phyloP scores from a whole-genome alignment of 1,140 invertebrate genomes.

The Papilio aristodemus region DNA sequence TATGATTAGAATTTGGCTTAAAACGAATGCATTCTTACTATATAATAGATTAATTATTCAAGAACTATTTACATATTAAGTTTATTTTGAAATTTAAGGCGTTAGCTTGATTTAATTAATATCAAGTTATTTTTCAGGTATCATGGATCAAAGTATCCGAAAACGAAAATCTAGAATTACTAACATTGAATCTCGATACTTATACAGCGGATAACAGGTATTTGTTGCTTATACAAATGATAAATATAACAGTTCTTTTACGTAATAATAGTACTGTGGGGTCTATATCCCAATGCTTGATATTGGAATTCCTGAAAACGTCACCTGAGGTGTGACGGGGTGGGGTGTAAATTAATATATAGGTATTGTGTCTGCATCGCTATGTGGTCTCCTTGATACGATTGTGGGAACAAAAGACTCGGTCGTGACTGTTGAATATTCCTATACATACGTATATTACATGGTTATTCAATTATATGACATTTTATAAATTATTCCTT shows the following conservation, averaged over 20 bases:
- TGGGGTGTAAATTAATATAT: constrained; percentile 30
- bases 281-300: constrained; percentile 14
- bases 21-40: too few relatives aligned
- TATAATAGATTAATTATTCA: too few relatives aligned
- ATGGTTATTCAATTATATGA: background rate
- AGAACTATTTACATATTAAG: too few relatives aligned
- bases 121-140: constrained; percentile 77
- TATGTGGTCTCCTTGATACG: constrained; percentile 7
- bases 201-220: constrained; percentile 88
- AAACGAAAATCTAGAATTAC: constrained; percentile 83
- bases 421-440: constrained; percentile 13
- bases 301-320: constrained; percentile 27
- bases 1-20: too few relatives aligned
- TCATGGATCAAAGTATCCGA: constrained; percentile 86
- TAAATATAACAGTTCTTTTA: constrained; percentile 1
- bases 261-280: constrained; percentile 6
- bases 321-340: constrained; percentile 10
- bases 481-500: background rate
- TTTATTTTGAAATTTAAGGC: too few relatives aligned
- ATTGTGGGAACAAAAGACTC: constrained; percentile 22
- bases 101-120: too few relatives aligned
- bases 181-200: constrained; percentile 85
- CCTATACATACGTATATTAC: background rate
- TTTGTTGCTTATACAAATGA: background rate
- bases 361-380: constrained; percentile 29